Conservation (phyloP, 1,140 invertebrate species). For the Oppia nitens region DNA sequence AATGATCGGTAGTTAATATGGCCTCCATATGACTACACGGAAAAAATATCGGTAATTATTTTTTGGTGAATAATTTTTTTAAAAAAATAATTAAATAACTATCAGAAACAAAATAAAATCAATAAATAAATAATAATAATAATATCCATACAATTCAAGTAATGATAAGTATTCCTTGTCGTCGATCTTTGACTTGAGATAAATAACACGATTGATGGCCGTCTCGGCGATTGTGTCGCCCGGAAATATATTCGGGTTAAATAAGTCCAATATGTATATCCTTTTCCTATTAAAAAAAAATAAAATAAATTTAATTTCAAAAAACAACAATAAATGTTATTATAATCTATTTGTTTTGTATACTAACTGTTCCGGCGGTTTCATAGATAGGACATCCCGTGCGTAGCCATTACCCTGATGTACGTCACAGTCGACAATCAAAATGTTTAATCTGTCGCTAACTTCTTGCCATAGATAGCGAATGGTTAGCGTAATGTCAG, state of each 20-base stretch:
- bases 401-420: conserved; percentile 80
- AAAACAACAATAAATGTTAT: not conserved
- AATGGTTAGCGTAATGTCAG: conserved; percentile 62
- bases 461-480: conserved; percentile 43
- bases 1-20: conserved; percentile 42
- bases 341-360: not conserved
- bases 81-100: not conserved
- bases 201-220: conserved; percentile 52
- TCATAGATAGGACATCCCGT: conserved; percentile 44
- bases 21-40: conserved; percentile 35
- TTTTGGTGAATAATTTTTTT: not conserved
- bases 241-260: conserved; percentile 64
- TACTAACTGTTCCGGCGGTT: conserved; percentile 13
- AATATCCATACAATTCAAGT: conserved; percentile 40
- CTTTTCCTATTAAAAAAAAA: conserved; percentile 30
- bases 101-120: not conserved
- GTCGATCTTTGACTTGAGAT: conserved; percentile 42
- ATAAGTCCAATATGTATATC: conserved; percentile 72
- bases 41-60: too few species aligned
- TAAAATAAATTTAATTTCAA: not conserved
- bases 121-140: not conserved
- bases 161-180: conserved; percentile 52
- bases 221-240: conserved; percentile 51
- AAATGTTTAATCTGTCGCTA: conserved; percentile 41
- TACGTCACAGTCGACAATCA: conserved; percentile 77